These are phyloP conservation scores for Bellardia pandia DNA, from an alignment of 2,888 invertebrate genomes.

Conservation along the genomic window DNA sequence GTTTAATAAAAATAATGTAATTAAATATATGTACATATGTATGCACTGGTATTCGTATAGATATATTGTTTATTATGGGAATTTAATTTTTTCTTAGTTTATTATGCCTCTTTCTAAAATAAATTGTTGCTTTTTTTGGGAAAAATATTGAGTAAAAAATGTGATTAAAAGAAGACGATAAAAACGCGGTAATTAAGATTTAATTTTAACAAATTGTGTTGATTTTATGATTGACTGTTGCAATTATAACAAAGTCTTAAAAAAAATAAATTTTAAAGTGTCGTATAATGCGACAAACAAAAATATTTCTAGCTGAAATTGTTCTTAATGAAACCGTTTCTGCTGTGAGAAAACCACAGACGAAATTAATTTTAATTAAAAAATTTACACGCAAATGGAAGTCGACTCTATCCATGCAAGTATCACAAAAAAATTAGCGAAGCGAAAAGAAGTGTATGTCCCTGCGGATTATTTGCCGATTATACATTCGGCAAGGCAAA, in stretches of 20 bases:
- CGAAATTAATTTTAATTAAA: too few relatives aligned
- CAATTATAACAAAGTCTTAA: background rate
- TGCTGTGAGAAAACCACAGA: too few relatives aligned
- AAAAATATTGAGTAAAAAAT: background rate
- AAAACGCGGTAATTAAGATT: background rate
- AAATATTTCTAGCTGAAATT: background rate
- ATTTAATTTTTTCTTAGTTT: constrained; percentile 1
- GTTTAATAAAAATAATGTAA: constrained; percentile 45
- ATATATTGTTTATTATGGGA: constrained; percentile 34
- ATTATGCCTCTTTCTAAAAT: background rate
- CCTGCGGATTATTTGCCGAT: too few relatives aligned
- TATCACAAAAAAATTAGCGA: too few relatives aligned
- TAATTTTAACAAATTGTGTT: background rate
- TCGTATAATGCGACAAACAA: background rate
- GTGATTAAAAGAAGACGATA: background rate
- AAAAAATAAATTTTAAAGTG: background rate
- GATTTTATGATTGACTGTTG: background rate
- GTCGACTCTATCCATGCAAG: too few relatives aligned
- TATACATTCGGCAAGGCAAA: too few relatives aligned
- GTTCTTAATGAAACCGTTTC: too few relatives aligned
- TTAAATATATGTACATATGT: background rate
- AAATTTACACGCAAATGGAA: too few relatives aligned
- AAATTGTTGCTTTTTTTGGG: background rate
- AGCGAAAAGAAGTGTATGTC: too few relatives aligned
- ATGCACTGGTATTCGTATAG: background rate